Base-by-base conservation (phyloP, 1,140 invertebrate genomes). In the Atta cephalotes region DNA sequence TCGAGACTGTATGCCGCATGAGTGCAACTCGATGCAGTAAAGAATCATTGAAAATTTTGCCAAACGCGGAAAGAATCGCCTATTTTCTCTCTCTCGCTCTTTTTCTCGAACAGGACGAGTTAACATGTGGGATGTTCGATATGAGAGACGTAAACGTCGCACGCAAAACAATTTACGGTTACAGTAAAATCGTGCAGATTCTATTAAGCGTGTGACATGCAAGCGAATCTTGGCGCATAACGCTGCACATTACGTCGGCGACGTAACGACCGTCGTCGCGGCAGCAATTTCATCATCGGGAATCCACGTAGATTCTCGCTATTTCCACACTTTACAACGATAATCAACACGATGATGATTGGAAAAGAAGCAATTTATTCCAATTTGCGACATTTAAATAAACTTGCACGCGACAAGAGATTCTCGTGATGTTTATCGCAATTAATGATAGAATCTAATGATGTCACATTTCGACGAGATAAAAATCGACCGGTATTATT, bases 151-250 rank as follows among this genome's bases (percentile, higher is more conserved):
- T 91, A 88, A 91, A 91, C 56, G 89, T 91, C 89, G 71, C 87
- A 21, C 89, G 79, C 89, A 62, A 88, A 79, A 90, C 87, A 91
- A 91, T 91, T 90, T 91, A 91, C 49, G 87, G 65, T 88, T 82
- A 90, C 65, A 90, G 87, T 88, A 91, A 91, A 91, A 90, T 88
- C 82, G 89, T 80, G 85, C 74, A 58, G 77, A 88, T 90, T 88
- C 86, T 78, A 91, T 91, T 90, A 91, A 81, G 49, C 79, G 81
- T 45, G 78, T 60, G 87, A 88, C 87, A 90, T 86, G 89, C 80
- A 86, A 80, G 68, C 62, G 88, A 87, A 85, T 90, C 86, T 89
- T 90, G 89, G 88, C 89, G 76, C 80, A 58, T 80, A 68, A 77
- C 60, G 88, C 80, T 84, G 80, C 76, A 86, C 70, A 89, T 74